Conservation (phyloP, 2,113 vertebrate species). For the Nestor notabilis region DNA sequence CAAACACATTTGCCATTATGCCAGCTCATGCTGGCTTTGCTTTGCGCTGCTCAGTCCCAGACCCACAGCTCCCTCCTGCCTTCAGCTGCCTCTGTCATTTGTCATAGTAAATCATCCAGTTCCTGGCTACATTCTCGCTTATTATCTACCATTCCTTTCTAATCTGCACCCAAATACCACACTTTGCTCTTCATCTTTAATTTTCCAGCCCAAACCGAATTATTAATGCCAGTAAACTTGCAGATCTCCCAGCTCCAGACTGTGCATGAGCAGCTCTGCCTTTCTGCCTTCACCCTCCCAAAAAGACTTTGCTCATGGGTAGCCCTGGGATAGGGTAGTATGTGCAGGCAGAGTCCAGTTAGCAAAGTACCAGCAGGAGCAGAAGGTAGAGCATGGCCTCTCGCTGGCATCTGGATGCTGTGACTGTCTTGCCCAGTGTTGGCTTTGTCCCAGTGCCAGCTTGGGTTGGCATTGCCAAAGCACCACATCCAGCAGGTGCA, state of each 20-base stretch:
- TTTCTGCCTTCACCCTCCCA: not conserved
- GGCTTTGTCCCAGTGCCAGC: not conserved
- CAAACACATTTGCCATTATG: not conserved
- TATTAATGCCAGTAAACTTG: not conserved
- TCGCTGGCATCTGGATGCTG: not conserved
- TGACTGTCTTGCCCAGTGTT: not conserved
- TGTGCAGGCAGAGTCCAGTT: not conserved
- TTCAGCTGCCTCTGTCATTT: not conserved
- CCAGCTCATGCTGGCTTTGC: not conserved
- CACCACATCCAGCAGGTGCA: not conserved
- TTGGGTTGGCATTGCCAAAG: not conserved
- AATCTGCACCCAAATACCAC: not conserved
- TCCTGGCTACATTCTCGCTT: not conserved
- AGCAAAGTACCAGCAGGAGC: not conserved
- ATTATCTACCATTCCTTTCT: not conserved
- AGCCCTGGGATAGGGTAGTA: not conserved
- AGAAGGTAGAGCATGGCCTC: not conserved
- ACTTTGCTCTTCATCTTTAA: conserved; percentile 24
- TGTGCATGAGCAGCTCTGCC: not conserved
- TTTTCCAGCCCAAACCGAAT: conserved; percentile 18
- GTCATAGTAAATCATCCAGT: not conserved
- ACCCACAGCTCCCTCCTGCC: not conserved
- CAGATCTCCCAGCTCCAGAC: not conserved
- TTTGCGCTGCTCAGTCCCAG: not conserved
- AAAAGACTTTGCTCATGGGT: not conserved